Conservation (phyloP, 2,113 vertebrate genomes). For the Symphodus melops region DNA sequence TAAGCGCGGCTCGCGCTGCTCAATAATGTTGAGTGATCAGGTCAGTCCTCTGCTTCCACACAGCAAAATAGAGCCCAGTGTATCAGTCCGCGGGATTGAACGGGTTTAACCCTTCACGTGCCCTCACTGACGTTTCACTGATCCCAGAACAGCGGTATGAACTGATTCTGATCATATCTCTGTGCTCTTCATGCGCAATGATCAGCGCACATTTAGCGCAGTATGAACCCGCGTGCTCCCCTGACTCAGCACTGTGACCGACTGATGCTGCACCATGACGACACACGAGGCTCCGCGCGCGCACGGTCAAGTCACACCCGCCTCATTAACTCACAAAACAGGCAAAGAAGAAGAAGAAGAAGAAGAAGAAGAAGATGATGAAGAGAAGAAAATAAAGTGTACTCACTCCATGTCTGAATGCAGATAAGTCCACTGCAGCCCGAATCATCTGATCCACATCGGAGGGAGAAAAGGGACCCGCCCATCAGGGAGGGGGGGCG, state of each 20-base stretch:
- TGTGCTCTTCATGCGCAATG: background rate
- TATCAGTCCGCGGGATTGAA: background rate
- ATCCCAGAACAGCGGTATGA: background rate
- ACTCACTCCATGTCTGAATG: conserved; percentile 60
- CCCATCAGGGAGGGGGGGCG: background rate
- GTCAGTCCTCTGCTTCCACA: conserved; percentile 7
- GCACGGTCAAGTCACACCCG: background rate
- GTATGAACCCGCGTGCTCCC: background rate
- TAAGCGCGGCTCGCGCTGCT: conserved; percentile 5
- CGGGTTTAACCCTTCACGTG: background rate
- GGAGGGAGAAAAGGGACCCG: conserved; percentile 21
- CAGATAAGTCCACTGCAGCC: conserved; percentile 42
- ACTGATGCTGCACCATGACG: conserved; percentile 50
- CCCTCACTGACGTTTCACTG: background rate
- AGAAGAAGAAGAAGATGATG: background rate
- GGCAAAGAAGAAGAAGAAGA: background rate
- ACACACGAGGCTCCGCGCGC: conserved; percentile 21
- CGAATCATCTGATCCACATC: conserved; percentile 36
- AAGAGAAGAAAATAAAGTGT: conserved; percentile 5
- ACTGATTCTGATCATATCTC: background rate
- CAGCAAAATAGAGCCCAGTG: conserved; percentile 31
- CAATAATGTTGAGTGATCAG: conserved; percentile 17
- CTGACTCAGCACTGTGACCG: conserved; percentile 55
- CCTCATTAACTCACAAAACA: background rate
- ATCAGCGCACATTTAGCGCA: no score